phyloP scores from a whole-genome alignment of 2,888 invertebrate species.

The Steinernema hermaphroditum region DNA sequence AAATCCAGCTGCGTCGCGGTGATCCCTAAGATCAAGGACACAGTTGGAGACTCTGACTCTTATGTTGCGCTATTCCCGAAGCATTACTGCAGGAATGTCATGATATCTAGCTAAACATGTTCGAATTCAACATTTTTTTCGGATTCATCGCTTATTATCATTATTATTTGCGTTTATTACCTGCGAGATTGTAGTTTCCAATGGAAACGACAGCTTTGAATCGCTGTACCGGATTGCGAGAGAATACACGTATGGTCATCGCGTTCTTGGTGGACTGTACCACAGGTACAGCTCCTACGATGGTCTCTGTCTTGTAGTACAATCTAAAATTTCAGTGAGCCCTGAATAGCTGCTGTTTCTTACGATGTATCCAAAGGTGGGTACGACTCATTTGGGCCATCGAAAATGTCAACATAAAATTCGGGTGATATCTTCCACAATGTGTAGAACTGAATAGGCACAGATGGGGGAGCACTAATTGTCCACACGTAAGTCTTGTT shows the following conservation, averaged over 20 bases:
- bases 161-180: not conserved
- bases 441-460: not conserved
- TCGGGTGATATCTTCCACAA: not conserved
- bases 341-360: no score
- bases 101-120: no score
- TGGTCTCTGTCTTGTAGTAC: not conserved
- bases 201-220: slow-evolving; percentile 21
- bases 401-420: not conserved
- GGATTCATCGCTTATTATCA: no score
- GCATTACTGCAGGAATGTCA: no score
- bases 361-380: not conserved
- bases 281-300: not conserved
- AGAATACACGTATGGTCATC: slow-evolving; percentile 1
- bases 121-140: no score
- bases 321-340: slow-evolving; percentile 8
- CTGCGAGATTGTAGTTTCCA: not conserved
- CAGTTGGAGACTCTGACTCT: no score
- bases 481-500: not conserved
- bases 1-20: no score
- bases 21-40: no score
- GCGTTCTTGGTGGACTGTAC: not conserved
- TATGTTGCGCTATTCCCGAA: no score
- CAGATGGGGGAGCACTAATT: not conserved
- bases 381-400: not conserved
- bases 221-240: not conserved